These are phyloP conservation scores for Cephus sareptanus DNA, from an alignment of 2,888 invertebrate species.

Conservation along the genomic window DNA sequence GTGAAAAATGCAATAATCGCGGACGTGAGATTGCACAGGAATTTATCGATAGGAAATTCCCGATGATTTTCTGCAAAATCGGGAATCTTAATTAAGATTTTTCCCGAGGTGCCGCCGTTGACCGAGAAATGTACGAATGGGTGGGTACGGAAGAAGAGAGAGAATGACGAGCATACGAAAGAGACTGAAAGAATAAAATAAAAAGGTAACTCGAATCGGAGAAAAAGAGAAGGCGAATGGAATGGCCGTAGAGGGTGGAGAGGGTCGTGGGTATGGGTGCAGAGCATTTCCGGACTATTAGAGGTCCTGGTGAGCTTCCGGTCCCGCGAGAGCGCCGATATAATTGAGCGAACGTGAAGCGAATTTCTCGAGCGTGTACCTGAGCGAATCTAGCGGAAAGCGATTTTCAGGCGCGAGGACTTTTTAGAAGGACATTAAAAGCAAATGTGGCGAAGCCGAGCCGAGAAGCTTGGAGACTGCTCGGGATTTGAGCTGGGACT, in stretches of 20 bases:
- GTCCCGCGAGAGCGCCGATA: conserved; percentile 22
- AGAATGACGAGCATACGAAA: neutral
- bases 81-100: conserved; percentile 1
- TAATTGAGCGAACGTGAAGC: conserved; percentile 49
- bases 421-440: conserved; percentile 38
- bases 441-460: conserved; percentile 34
- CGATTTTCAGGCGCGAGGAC: conserved; percentile 36
- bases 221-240: neutral
- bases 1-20: neutral
- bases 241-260: neutral
- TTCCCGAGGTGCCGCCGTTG: neutral
- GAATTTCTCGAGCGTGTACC: conserved; percentile 34
- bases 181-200: neutral
- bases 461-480: neutral
- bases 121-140: neutral
- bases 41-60: neutral
- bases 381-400: conserved; percentile 16
- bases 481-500: neutral
- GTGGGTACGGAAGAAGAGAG: neutral
- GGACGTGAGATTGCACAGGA: conserved; percentile 3
- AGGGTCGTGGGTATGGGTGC: conserved; percentile 11
- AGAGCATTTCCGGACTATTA: conserved; percentile 22
- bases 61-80: conserved; percentile 1
- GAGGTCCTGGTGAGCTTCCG: conserved; percentile 17
- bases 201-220: neutral